These are phyloP conservation scores for Tanypteryx hageni DNA, from an alignment of 2,888 invertebrate genomes.

Conservation along the genomic window DNA sequence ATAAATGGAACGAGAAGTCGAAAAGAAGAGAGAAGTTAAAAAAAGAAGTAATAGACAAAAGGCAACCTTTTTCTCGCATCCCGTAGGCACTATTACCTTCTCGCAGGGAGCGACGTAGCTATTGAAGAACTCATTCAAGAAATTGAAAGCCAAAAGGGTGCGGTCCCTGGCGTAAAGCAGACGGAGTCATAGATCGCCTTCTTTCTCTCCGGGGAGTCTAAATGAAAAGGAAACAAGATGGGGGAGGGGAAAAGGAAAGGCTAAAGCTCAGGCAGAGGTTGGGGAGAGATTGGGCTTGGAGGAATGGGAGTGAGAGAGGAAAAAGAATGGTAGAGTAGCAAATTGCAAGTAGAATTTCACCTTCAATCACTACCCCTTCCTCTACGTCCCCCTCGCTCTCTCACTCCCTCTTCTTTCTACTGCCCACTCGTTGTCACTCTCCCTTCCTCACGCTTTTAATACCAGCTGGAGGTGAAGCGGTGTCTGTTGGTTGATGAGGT, in stretches of 20 bases:
- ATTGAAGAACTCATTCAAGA: conserved; percentile 14
- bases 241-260: too few species aligned
- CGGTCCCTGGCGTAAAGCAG: not conserved
- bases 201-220: not conserved
- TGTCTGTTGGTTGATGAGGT: not conserved
- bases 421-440: too few species aligned
- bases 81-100: conserved; percentile 5
- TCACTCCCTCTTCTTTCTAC: too few species aligned
- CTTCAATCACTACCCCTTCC: not conserved
- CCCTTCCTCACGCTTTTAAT: not conserved
- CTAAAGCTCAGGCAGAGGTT: too few species aligned
- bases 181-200: not conserved
- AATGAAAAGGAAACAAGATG: not conserved
- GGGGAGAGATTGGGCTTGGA: too few species aligned
- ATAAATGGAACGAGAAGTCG: not conserved
- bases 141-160: not conserved
- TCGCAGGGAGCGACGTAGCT: not conserved
- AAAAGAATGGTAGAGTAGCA: not conserved
- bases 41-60: not conserved
- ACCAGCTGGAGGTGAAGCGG: not conserved
- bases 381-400: not conserved
- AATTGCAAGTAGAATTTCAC: not conserved
- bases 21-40: not conserved
- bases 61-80: not conserved
- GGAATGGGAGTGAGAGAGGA: not conserved